Evolutionary conservation across 2,797 vertebrate species (phyloP).

Genomic region (Furcifer pardalis): DNA sequence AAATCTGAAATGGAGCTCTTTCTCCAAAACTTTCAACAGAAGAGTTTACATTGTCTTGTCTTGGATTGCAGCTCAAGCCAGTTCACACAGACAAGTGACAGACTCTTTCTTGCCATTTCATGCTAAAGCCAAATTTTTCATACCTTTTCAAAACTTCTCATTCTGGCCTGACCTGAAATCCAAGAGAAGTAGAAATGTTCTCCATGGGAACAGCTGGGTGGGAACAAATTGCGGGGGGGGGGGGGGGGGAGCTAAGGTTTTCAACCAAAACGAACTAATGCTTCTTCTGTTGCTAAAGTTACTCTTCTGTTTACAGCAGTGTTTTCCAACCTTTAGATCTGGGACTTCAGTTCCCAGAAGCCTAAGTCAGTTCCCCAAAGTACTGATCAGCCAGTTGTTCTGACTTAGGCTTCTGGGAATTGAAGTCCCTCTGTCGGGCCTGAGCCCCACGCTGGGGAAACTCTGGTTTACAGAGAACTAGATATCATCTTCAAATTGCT

Average conservation of each 20-base stretch:
- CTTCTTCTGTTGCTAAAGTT: conserved; percentile 63
- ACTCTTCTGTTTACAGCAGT: conserved; percentile 36
- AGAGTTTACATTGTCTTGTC: background rate
- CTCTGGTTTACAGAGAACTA: conserved; percentile 63
- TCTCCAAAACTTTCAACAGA: background rate
- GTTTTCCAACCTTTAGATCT: no score
- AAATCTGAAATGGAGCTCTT: accelerated
- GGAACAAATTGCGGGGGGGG: conserved; percentile 62
- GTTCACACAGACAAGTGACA: conserved; percentile 45
- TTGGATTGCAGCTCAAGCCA: background rate
- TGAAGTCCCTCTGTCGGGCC: no score
- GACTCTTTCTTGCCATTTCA: conserved; percentile 29
- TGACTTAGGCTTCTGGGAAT: no score
- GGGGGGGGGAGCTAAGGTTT: conserved; percentile 66
- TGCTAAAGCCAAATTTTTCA: conserved; percentile 58
- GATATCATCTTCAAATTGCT: conserved; percentile 52
- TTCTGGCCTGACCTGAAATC: conserved; percentile 55
- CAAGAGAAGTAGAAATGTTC: conserved; percentile 53
- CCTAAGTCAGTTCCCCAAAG: no score
- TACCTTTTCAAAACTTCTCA: conserved; percentile 54
- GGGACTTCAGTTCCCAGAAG: no score
- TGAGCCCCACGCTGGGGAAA: no score
- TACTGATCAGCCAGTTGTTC: no score
- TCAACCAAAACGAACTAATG: conserved; percentile 60
- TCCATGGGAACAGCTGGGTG: conserved; percentile 68